These are phyloP conservation scores for Schlechtendalia chinensis DNA, from an alignment of 1,140 invertebrate genomes.

Conservation along the genomic window DNA sequence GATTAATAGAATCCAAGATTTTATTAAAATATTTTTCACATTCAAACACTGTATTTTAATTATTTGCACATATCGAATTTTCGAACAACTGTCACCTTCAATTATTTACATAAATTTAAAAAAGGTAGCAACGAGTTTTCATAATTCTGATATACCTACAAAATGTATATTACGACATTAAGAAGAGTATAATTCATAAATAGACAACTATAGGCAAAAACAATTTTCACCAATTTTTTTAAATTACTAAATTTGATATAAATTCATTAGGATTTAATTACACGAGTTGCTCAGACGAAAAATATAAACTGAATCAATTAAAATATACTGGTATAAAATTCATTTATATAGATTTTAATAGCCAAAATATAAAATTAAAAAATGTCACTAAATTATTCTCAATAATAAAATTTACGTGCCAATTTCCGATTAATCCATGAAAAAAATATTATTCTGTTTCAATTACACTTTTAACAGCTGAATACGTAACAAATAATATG, in stretches of 20 bases:
- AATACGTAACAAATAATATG: too few species aligned
- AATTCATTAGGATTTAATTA: not conserved
- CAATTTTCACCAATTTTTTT: not conserved
- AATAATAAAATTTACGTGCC: too few species aligned
- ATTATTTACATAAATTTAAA: constrained; percentile 4
- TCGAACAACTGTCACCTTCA: not conserved
- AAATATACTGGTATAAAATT: not conserved
- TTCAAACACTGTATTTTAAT: not conserved
- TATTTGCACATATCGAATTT: not conserved
- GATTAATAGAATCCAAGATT: not conserved
- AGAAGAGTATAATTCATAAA: not conserved
- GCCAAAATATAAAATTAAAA: too few species aligned
- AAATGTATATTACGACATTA: not conserved
- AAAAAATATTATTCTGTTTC: too few species aligned
- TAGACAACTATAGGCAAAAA: too few species aligned
- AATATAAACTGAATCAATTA: not conserved
- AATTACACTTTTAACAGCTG: too few species aligned
- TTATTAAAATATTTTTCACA: not conserved
- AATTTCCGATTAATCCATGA: too few species aligned
- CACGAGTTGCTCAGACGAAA: not conserved
- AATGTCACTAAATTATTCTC: too few species aligned
- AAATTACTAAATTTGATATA: not conserved
- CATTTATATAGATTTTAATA: not conserved
- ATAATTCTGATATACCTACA: not conserved
- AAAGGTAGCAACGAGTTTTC: not conserved